phyloP scores from a whole-genome alignment of 2,113 vertebrate genomes.

The Cinclus cinclus region DNA sequence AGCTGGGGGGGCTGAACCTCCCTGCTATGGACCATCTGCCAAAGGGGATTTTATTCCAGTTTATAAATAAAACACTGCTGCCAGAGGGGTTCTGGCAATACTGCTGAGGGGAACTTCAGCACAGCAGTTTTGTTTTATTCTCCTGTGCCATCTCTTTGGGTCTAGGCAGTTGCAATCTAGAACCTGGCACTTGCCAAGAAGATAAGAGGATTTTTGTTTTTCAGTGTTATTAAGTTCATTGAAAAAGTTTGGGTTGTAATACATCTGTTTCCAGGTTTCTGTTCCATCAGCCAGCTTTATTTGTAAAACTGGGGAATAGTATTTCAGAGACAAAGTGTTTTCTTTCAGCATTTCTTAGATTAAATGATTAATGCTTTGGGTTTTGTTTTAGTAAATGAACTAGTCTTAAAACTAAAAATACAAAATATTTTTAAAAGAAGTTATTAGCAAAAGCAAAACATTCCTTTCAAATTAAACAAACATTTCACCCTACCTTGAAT shows the following conservation, averaged over 20 bases:
- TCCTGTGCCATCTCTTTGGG: neutral
- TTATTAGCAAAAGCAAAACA: neutral
- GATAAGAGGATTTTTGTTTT: neutral
- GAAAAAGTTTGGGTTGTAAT: neutral
- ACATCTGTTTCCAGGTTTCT: neutral
- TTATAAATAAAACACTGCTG: neutral
- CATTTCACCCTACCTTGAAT: neutral
- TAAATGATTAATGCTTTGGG: neutral
- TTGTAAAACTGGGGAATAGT: neutral
- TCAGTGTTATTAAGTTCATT: neutral
- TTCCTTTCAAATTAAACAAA: neutral
- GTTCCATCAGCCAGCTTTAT: neutral
- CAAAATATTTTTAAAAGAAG: neutral
- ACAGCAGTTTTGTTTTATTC: neutral
- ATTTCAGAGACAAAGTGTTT: neutral
- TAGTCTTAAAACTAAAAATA: neutral
- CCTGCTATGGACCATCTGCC: neutral
- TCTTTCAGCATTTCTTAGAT: neutral
- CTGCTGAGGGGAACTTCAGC: neutral
- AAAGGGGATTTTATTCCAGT: neutral
- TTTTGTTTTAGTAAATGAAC: neutral
- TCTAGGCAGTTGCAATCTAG: neutral
- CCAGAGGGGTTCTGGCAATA: neutral
- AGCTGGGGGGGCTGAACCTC: fast-evolving
- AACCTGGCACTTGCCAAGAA: neutral